phyloP scores from a whole-genome alignment of 2,113 vertebrate species.

The Pollachius pollachius region DNA sequence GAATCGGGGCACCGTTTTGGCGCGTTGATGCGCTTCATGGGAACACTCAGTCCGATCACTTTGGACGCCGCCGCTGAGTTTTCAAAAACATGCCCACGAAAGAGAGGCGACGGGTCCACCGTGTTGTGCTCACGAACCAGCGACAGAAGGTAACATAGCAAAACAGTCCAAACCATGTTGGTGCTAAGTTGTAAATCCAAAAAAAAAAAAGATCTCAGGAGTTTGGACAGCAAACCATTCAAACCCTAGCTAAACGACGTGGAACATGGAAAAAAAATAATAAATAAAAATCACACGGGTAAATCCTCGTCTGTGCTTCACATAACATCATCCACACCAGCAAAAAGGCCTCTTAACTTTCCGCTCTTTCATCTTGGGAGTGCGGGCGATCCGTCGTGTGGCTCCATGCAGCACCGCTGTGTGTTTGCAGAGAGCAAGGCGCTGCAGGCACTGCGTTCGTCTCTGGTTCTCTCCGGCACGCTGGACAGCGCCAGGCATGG shows the following conservation, averaged over 20 bases:
- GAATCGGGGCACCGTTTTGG: slow-evolving; percentile 79
- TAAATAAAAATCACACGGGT: slow-evolving; percentile 29
- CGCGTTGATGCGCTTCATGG: slow-evolving; percentile 75
- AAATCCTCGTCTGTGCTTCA: slow-evolving; percentile 28
- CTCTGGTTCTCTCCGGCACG: slow-evolving; percentile 27
- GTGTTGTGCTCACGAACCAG: slow-evolving; percentile 60
- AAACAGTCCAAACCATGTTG: slow-evolving; percentile 70
- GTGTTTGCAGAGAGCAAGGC: slow-evolving; percentile 43
- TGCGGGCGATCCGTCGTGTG: slow-evolving; percentile 8
- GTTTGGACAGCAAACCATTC: slow-evolving; percentile 31
- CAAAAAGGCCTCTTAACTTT: slow-evolving; percentile 45
- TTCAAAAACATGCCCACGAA: slow-evolving; percentile 81
- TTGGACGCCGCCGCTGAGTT: slow-evolving; percentile 81
- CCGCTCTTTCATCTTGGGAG: slow-evolving; percentile 34
- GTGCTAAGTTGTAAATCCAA: slow-evolving; percentile 53
- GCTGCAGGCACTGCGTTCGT: slow-evolving; percentile 43
- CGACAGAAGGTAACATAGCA: slow-evolving; percentile 63
- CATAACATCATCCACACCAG: slow-evolving; percentile 21
- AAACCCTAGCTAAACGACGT: not conserved
- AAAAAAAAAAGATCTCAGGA: slow-evolving; percentile 19
- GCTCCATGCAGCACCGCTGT: slow-evolving; percentile 41
- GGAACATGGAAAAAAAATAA: slow-evolving; percentile 23
- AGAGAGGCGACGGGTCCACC: slow-evolving; percentile 67
- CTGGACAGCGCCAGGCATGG: slow-evolving; percentile 75
- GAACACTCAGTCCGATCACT: slow-evolving; percentile 81